Conservation (phyloP, 1,140 invertebrate species). For the Goniozus legneri region DNA sequence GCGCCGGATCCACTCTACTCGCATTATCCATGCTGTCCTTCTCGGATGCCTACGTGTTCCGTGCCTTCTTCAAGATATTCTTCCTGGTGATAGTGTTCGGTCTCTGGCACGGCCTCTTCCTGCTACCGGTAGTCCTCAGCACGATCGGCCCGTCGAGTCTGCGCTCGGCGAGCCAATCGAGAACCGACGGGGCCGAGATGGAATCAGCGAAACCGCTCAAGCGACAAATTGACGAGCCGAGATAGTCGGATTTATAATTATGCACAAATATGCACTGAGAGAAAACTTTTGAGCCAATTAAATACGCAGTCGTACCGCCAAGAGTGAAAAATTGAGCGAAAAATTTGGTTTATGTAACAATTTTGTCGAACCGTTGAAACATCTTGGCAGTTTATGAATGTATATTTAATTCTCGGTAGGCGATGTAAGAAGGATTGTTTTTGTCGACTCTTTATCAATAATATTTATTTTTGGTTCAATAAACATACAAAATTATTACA, state of each 20-base stretch:
- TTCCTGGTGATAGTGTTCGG: slow-evolving; percentile 73
- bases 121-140: slow-evolving; percentile 73
- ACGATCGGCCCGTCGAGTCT: slow-evolving; percentile 62
- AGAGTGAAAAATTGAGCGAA: slow-evolving; percentile 1
- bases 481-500: slow-evolving; percentile 58
- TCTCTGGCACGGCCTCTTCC: slow-evolving; percentile 71
- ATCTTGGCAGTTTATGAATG: too few relatives aligned
- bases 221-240: slow-evolving; percentile 14
- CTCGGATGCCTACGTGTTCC: slow-evolving; percentile 76
- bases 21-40: slow-evolving; percentile 70
- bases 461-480: slow-evolving; percentile 58
- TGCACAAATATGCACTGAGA: too few relatives aligned
- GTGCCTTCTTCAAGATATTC: slow-evolving; percentile 80
- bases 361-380: too few relatives aligned
- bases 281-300: too few relatives aligned
- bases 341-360: too few relatives aligned
- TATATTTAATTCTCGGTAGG: too few relatives aligned
- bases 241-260: too few relatives aligned
- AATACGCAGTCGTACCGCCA: too few relatives aligned
- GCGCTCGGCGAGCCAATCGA: slow-evolving; percentile 7
- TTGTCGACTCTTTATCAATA: slow-evolving; percentile 50
- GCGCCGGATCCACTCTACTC: slow-evolving; percentile 76
- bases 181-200: neutral
- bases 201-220: neutral
- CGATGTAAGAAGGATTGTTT: too few relatives aligned